A percentile compares a stretch with the other conserved stretches of the same genome.
Conservation (phyloP, 2,888 invertebrate genomes). For the Drosophila peninsularis region DNA sequence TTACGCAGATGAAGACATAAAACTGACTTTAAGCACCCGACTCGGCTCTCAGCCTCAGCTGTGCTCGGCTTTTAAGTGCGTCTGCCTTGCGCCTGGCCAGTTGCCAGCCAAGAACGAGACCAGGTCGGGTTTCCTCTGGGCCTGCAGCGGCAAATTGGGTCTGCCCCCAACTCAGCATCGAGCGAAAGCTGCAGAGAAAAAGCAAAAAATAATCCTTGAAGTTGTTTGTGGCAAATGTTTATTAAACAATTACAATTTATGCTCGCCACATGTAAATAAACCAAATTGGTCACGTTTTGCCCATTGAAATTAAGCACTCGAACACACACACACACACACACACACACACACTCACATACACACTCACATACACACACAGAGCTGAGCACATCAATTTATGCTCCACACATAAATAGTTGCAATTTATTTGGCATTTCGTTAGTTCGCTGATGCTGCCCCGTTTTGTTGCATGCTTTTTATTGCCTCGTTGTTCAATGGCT, state of each 20-base stretch:
- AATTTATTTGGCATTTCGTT: slow-evolving; percentile 64
- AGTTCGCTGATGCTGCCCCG: slow-evolving; percentile 28
- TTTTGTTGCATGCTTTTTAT: slow-evolving; percentile 33
- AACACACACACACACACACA: slow-evolving; percentile 32
- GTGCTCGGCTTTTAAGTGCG: slow-evolving; percentile 55
- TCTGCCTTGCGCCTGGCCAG: slow-evolving; percentile 53
- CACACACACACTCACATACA: slow-evolving; percentile 35
- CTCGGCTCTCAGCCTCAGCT: slow-evolving; percentile 29
- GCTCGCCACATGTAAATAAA: slow-evolving; percentile 84
- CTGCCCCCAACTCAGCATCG: slow-evolving; percentile 39
- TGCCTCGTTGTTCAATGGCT: slow-evolving; percentile 30
- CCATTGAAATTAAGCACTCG: slow-evolving; percentile 71
- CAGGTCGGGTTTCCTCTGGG: slow-evolving; percentile 1
- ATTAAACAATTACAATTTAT: slow-evolving; percentile 80
- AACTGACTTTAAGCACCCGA: slow-evolving; percentile 57
- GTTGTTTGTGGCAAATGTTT: slow-evolving; percentile 52
- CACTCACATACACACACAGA: slow-evolving; percentile 24
- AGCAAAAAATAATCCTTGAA: slow-evolving; percentile 30
- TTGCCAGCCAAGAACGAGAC: neutral
- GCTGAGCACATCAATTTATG: slow-evolving; percentile 52
- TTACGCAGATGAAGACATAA: slow-evolving; percentile 77
- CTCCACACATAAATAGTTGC: slow-evolving; percentile 69
- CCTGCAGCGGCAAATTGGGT: slow-evolving; percentile 34
- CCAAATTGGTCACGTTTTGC: slow-evolving; percentile 85
- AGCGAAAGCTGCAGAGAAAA: slow-evolving; percentile 39